A percentile compares a stretch with the other conserved stretches of the same genome.
Evolutionary conservation across 1,140 invertebrate genomes (phyloP).

Genomic region (Scaptomyza montana): DNA sequence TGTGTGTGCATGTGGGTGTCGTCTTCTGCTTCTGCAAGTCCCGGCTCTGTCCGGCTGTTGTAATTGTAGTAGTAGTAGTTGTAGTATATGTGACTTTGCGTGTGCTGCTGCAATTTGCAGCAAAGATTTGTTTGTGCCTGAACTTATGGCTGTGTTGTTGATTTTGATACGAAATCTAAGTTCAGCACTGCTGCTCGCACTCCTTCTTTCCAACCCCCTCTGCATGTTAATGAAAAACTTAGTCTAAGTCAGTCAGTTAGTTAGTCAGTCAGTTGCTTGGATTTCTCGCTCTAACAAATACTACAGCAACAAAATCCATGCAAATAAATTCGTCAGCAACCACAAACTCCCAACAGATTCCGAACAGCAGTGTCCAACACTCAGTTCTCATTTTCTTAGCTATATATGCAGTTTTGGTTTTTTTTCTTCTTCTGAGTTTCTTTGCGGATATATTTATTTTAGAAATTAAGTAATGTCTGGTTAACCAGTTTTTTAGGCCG

Average conservation of each 20-base stretch:
- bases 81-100: constrained; percentile 31
- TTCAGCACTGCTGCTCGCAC: not conserved
- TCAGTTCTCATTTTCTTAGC: not conserved
- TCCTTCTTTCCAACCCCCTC: not conserved
- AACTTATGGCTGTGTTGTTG: constrained; percentile 46
- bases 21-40: not conserved
- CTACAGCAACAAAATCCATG: constrained; percentile 13
- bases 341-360: constrained; percentile 21
- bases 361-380: constrained; percentile 9
- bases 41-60: constrained; percentile 8
- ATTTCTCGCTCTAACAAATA: constrained; percentile 25
- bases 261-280: constrained; percentile 1
- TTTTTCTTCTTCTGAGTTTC: not conserved
- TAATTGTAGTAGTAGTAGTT: not conserved
- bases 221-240: constrained; percentile 54
- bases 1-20: constrained; percentile 17
- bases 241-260: constrained; percentile 29
- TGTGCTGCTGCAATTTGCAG: constrained; percentile 51
- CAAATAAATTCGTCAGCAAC: constrained; percentile 9
- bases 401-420: not conserved
- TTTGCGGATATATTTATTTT: constrained; percentile 28
- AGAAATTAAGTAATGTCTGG: constrained; percentile 33
- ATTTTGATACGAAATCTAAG: constrained; percentile 48
- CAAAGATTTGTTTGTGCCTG: constrained; percentile 47
- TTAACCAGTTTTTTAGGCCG: constrained; percentile 8